A percentile compares a stretch with the other conserved stretches of the same genome.
phyloP scores from a whole-genome alignment of 2,888 invertebrate species.

The Leptopilina drosophilae region DNA sequence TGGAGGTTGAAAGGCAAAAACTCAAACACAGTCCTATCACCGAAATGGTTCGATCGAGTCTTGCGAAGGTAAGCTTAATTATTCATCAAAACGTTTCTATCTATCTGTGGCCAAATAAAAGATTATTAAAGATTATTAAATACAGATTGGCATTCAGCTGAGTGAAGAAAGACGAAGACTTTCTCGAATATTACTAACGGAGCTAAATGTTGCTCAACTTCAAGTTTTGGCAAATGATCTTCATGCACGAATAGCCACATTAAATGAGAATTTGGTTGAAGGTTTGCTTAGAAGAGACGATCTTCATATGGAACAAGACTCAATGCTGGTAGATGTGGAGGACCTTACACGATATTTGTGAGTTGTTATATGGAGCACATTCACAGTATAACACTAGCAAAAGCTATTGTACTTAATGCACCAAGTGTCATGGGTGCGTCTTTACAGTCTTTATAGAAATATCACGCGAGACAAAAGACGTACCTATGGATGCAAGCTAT shows the following conservation, averaged over 20 bases:
- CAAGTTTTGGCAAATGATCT: slow-evolving; percentile 97
- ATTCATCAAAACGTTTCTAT: too few relatives aligned
- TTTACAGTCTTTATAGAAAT: too few relatives aligned
- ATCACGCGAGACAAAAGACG: too few relatives aligned
- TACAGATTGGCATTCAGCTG: slow-evolving; percentile 87
- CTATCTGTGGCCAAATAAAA: background rate
- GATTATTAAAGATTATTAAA: too few relatives aligned
- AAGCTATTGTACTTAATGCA: too few relatives aligned
- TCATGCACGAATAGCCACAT: slow-evolving; percentile 93
- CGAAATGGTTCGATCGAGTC: slow-evolving; percentile 88
- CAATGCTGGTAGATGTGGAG: slow-evolving; percentile 97
- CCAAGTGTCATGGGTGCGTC: too few relatives aligned
- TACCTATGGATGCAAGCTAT: too few relatives aligned
- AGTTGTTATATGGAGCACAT: slow-evolving; percentile 72
- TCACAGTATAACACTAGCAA: background rate
- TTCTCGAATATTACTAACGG: slow-evolving; percentile 90
- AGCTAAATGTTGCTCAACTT: slow-evolving; percentile 95
- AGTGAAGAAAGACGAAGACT: slow-evolving; percentile 90
- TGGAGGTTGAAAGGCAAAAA: slow-evolving; percentile 88
- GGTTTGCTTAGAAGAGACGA: slow-evolving; percentile 95
- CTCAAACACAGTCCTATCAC: slow-evolving; percentile 89
- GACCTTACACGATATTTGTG: slow-evolving; percentile 94
- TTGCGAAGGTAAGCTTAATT: slow-evolving; percentile 81
- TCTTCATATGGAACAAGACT: slow-evolving; percentile 98
- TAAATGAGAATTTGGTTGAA: slow-evolving; percentile 94